Base-by-base conservation (phyloP, 2,113 vertebrate genomes). In the Sinocyclocheilus anophthalmus region DNA sequence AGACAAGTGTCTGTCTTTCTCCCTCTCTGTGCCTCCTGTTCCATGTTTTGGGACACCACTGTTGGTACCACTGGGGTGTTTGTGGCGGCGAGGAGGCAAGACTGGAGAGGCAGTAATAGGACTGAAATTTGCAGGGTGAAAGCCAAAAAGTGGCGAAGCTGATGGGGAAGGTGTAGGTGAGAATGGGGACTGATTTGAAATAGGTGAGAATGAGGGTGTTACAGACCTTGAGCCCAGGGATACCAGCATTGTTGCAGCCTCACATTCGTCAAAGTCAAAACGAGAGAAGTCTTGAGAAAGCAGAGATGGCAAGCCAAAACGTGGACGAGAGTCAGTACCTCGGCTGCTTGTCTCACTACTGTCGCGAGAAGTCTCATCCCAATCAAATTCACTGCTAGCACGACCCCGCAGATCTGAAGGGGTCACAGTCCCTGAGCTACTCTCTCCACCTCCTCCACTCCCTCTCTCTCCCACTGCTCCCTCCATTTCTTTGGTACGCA, bases 401-500 rank as follows among this genome's bases (percentile, higher is more conserved):
- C 94, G 88, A 6, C 95, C 94, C 6, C 93, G 91, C 73, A 94
- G 89, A 89, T 95, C 94, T 20, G 94, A 95, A 76, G 94, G 93
- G 85, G 96, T 95, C 63, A 93, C 69, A 10, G 95, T 95, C 87
- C 95, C 42, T 90, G 96, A 95, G 92, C 94, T 95, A 91, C 92
- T 94, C 63, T 94, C 95, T 82, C 95, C 94, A 48, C 94, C 94
- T 42, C 95, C 95, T 0, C 93, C 95, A 85, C 93, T 90, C 53
- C 93, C 94, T 67, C 94, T 94, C 90, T 92, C 87, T 50, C 93
- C 94, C 0, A 91, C 92, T 79, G 95, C 92, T 24, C 95, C 95
- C 88, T 98, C 97, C 93, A 97, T 96, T 92, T 98, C 97, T 93
- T 97, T 98, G 93, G 96, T 96, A 90, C 96, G 94, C 96, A 97